phyloP scores from a whole-genome alignment of 1,140 invertebrate species.

The Lepidostoma basale region DNA sequence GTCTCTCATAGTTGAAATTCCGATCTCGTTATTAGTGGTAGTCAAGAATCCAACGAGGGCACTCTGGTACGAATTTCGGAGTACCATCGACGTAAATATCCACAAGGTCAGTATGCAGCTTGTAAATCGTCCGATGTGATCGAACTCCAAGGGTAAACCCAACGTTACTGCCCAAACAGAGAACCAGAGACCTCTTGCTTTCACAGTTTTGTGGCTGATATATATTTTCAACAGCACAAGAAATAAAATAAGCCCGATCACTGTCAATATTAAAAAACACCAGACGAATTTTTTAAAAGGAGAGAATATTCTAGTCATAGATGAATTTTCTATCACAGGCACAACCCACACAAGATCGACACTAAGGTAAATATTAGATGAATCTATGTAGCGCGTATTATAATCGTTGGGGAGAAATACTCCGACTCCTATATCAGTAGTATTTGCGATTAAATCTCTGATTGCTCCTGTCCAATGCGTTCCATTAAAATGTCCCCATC shows the following conservation, averaged over 20 bases:
- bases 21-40: slow-evolving; percentile 28
- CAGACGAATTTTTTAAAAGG: slow-evolving; percentile 34
- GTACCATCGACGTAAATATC: slow-evolving; percentile 41
- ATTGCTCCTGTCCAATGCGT: slow-evolving; percentile 34
- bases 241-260: slow-evolving; percentile 19
- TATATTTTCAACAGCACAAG: slow-evolving; percentile 14
- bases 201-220: slow-evolving; percentile 32
- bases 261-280: slow-evolving; percentile 16
- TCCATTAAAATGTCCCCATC: slow-evolving; percentile 32
- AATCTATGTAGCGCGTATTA: slow-evolving; percentile 23
- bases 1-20: slow-evolving; percentile 35
- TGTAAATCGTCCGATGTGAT: slow-evolving; percentile 35
- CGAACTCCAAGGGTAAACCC: slow-evolving; percentile 20
- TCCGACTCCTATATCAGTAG: slow-evolving; percentile 40
- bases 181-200: slow-evolving; percentile 23
- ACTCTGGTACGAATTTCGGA: slow-evolving; percentile 41
- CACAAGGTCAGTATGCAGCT: slow-evolving; percentile 38
- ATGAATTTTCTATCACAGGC: slow-evolving; percentile 24
- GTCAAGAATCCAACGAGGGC: slow-evolving; percentile 40
- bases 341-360: slow-evolving; percentile 40
- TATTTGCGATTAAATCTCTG: slow-evolving; percentile 31
- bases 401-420: slow-evolving; percentile 8
- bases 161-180: slow-evolving; percentile 33
- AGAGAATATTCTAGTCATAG: slow-evolving; percentile 22
- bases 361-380: slow-evolving; percentile 33